Evolutionary conservation across 2,888 invertebrate species (phyloP), one percentile per base, ranked within the genome.

Genomic region (Cheilosia grossa): DNA sequence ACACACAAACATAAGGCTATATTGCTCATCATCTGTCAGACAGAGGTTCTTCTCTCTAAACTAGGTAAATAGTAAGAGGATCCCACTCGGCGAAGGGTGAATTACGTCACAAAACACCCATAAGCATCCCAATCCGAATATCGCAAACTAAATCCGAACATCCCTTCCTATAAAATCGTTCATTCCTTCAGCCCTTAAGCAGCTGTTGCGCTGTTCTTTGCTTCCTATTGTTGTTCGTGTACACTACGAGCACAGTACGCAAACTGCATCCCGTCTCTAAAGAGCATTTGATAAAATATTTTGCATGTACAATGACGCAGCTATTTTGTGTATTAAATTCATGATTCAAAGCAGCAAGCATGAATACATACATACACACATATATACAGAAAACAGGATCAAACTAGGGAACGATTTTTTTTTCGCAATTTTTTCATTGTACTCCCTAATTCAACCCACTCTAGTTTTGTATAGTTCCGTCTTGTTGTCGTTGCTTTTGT

Each of bases 291-390:
- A 77, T 85, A 70, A 81, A 81, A 75, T 81, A 81, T 77, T 85
- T 85, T 81, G 75, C 75, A 85, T 81, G 69, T 85, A 85, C 72
- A 81, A 72, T 47, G 72, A 81, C 66, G 66, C 75, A 85, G 85
- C 85, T 85, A 85, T 85, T 80, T 85, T 80, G 70, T 75, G 83
- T 80, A 85, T 85, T 81, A 85, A 85, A 85, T 85, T 85, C 80
- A 85, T 80, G 80, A 80, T 85, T 77, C 81, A 72, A 75, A 61
- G 59, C 33, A 59, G 53, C 47, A 49, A n/a, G 19, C 53, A 49
- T n/a, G 17, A 27, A 44, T n/a, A n/a, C 4, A 47, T 13, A 51
- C 33, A 56, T 6, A 27, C n/a, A 51, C 21, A 73, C 51, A 72
- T 33, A 58, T 56, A 67, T 33, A 58, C 61, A 67, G 51, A 74